Evolutionary conservation across 2,888 invertebrate species (phyloP).

Genomic region (Siphlonurus alternatus): DNA sequence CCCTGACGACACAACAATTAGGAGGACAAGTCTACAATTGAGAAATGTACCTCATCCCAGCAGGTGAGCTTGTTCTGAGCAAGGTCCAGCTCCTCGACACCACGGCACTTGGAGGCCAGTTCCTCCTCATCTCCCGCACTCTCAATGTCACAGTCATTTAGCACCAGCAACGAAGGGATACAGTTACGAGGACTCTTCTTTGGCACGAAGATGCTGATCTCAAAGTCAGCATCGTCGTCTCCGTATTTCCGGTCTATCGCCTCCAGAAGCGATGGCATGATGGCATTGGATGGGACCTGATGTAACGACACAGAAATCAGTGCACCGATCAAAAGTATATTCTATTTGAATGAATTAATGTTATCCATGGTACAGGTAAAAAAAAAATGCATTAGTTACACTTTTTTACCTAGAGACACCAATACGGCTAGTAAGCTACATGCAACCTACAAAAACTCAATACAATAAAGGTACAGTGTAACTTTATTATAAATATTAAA

Average conservation of each 20-base stretch:
- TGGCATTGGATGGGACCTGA: constrained; percentile 5
- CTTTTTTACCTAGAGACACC: too few species aligned
- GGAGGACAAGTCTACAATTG: too few species aligned
- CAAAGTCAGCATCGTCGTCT: constrained; percentile 40
- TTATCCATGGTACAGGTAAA: constrained; percentile 8
- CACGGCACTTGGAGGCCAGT: constrained; percentile 64
- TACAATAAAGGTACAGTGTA: too few species aligned
- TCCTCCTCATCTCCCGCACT: constrained; percentile 70
- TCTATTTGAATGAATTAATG: background rate
- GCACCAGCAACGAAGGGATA: constrained; percentile 67
- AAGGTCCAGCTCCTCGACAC: constrained; percentile 85
- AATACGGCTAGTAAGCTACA: too few species aligned
- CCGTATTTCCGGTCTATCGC: constrained; percentile 79
- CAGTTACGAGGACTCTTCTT: constrained; percentile 48
- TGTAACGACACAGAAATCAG: constrained; percentile 1
- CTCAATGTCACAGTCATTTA: constrained; percentile 83
- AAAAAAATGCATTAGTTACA: too few species aligned
- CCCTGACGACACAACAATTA: too few species aligned
- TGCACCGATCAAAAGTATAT: constrained; percentile 13
- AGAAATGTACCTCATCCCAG: constrained; percentile 88
- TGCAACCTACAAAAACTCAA: too few species aligned
- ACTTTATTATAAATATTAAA: too few species aligned
- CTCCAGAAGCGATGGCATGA: constrained; percentile 78
- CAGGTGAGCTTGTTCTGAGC: constrained; percentile 77
- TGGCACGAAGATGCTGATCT: constrained; percentile 75